Evolutionary conservation across 2,888 invertebrate species (phyloP).

Genomic region (Oscheius sp.): DNA sequence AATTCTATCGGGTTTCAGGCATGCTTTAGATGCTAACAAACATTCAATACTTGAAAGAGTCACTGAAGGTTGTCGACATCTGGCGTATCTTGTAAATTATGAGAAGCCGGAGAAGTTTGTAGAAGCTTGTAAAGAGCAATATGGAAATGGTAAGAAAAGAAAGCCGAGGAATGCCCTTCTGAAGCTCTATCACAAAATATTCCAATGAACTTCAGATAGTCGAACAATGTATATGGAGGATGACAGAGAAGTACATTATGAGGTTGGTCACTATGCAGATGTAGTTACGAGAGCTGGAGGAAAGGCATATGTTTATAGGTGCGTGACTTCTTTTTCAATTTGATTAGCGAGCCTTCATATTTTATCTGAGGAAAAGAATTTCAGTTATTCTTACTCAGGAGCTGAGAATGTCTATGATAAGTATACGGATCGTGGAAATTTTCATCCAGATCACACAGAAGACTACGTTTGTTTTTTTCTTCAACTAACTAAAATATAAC

Average conservation of each 20-base stretch:
- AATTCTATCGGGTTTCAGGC: background rate
- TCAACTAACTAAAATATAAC: no score
- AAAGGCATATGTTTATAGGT: constrained; percentile 10
- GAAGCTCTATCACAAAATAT: background rate
- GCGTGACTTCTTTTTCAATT: no score
- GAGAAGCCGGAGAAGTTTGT: background rate
- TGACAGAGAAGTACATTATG: background rate
- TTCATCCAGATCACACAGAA: background rate
- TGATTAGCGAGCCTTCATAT: no score
- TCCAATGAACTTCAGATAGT: background rate
- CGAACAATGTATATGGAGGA: background rate
- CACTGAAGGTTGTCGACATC: background rate
- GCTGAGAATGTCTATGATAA: background rate
- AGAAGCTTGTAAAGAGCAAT: background rate
- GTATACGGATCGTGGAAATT: background rate
- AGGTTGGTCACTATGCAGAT: background rate
- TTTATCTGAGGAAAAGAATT: no score
- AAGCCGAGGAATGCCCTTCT: background rate
- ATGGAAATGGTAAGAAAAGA: background rate
- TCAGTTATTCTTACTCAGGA: background rate
- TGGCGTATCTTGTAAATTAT: constrained; percentile 1
- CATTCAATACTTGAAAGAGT: background rate
- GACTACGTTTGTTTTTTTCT: background rate
- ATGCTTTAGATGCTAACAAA: background rate
- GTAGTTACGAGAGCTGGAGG: background rate